Base-by-base conservation (phyloP, 2,113 vertebrate species). In the Dascyllus trimaculatus region DNA sequence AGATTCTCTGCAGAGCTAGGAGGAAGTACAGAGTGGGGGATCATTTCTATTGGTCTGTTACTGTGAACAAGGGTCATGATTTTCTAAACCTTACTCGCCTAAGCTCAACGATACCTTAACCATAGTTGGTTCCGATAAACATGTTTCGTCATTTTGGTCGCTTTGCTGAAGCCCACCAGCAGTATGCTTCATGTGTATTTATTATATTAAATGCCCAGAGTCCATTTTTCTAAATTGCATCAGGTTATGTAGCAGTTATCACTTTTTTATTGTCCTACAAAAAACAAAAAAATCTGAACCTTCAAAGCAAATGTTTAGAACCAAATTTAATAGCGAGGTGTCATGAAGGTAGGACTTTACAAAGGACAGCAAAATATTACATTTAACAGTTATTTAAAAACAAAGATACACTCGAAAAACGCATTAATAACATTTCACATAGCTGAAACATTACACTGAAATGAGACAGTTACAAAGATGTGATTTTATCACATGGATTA, bases 401-500 rank as follows among this genome's bases (percentile, higher is more conserved):
- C 35, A 22, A 22, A 29, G 49, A 46, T 8, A 35, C 29, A 59
- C 4, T 32, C 11, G 19, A 67, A 21, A 26, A 57, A 71, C 22
- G 43, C 21, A 62, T 35, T 9, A 10, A 35, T 2, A 52, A 2
- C 29, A 15, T 25, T 11, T 46, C 35, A 3, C 15, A 35, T 48
- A 9, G 5, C 29, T 58, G 52, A 64, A 22, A 49, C 32, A 35
- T 35, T 10, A 35, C 9, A 35, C 1, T 35, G 7, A 35, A 35
- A 1, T 35, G 32, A 35, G 8, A 53, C 10, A 29, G 4, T 19
- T 60, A 25, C n/a, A 58, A 49, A n/a, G 8, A 18, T 43, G 53
- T 82, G 57, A 49, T 73, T 58, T 45, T 32, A 63, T 25, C 13
- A 43, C 13, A 15, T 13, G 10, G 38, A 40, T 43, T 15, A 43